Percentiles rank a stretch among this genome's conserved stretches.
Conservation (phyloP, 2,888 invertebrate species). For the Cephus nigrinus region DNA sequence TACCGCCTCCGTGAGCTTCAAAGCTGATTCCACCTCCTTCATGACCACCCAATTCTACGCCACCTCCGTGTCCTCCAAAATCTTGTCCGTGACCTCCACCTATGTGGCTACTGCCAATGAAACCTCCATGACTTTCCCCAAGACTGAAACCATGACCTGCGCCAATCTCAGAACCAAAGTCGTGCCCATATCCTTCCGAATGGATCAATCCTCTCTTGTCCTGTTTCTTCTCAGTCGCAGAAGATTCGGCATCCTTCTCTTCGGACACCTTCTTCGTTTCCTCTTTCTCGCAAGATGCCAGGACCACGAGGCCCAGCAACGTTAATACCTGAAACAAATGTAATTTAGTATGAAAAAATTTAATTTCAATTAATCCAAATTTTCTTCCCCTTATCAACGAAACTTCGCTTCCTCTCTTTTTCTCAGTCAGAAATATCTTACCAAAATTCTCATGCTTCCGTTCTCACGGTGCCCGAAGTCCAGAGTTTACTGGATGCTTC, state of each 20-base stretch:
- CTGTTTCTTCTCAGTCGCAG: slow-evolving; percentile 73
- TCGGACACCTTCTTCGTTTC: slow-evolving; percentile 17
- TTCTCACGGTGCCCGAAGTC: slow-evolving; percentile 51
- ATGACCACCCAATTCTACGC: slow-evolving; percentile 24
- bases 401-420: not conserved
- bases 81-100: slow-evolving; percentile 26
- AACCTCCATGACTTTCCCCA: slow-evolving; percentile 23
- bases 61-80: slow-evolving; percentile 22
- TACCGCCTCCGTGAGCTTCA: slow-evolving; percentile 15
- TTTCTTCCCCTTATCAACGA: not conserved
- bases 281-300: slow-evolving; percentile 43
- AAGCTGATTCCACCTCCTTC: slow-evolving; percentile 18
- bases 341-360: not conserved
- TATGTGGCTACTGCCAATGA: slow-evolving; percentile 12
- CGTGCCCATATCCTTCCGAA: slow-evolving; percentile 45
- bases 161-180: slow-evolving; percentile 32
- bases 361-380: not conserved
- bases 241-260: slow-evolving; percentile 11
- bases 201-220: slow-evolving; percentile 80
- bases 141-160: slow-evolving; percentile 31
- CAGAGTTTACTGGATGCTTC: slow-evolving; percentile 63
- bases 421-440: slow-evolving; percentile 39
- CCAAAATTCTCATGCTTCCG: slow-evolving; percentile 59
- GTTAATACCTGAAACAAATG: slow-evolving; percentile 5
- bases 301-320: slow-evolving; percentile 48